Evolutionary conservation across 2,888 invertebrate genomes (phyloP), one percentile per base, ranked within the genome.

Genomic region (Aproaerema taeniolella): DNA sequence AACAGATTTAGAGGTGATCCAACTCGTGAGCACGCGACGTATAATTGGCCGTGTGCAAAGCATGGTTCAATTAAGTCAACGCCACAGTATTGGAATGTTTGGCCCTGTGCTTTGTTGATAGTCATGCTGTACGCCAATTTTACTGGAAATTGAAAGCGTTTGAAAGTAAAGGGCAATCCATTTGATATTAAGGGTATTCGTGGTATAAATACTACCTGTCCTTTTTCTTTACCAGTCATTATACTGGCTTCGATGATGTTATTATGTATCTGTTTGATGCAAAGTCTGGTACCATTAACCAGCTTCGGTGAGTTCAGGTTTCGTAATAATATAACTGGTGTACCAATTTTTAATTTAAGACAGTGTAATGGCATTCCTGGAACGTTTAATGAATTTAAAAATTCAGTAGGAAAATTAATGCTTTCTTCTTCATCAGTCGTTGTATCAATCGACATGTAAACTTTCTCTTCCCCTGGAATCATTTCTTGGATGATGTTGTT

Each of bases 221-320:
- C 36, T 24, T 9, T 10, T 13, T 9, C 17, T 12, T 29, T 15
- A 9, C 44, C 44, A 20, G 31, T 38, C 1, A 38, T 12, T 8
- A 42, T 38, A 0, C 12, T 29, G 2, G 26, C 24, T 24, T 35
- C 35, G n/a, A 26, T 35, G n/a, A 35, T 10, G 7, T 31, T 41
- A 17, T 8, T 41, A 38, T 36, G 30, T 36, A 48, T 12, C 38
- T 39, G 39, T 46, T 44, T 46, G 15, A 42, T 41, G 16, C 40
- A 25, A 31, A 46, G 16, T 30, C 42, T 37, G 11, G 42, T 49
- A 28, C 46, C 46, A 42, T 49, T 49, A 40, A 42, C 41, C 25
- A 45, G 45, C 40, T 39, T 36, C 42, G 42, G 41, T 38, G 31
- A 41, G 36, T 49, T 41, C 20, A 46, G 42, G 38, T 43, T 49